Percentiles rank a stretch among this genome's conserved stretches.
These are phyloP conservation scores for Ceriagrion tenellum DNA, from an alignment of 2,888 invertebrate species.

Conservation along the genomic window DNA sequence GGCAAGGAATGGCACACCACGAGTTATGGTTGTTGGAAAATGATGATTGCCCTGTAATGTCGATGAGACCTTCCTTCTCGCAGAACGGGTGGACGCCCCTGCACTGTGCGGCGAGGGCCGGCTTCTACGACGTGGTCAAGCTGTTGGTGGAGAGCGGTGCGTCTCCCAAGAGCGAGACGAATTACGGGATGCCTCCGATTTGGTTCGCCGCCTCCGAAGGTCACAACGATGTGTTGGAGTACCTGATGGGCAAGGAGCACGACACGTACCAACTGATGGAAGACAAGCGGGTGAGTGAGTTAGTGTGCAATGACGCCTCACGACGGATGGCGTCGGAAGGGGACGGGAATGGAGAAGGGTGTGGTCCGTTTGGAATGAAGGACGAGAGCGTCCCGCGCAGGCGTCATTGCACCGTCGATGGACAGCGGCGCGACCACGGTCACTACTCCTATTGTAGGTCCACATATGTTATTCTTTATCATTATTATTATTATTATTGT, in stretches of 20 bases:
- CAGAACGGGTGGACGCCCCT: conserved; percentile 96
- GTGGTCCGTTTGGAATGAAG: neutral
- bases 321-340: too few relatives aligned
- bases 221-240: conserved; percentile 97
- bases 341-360: neutral
- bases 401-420: neutral
- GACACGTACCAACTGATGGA: conserved; percentile 98
- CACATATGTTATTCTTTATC: too few relatives aligned
- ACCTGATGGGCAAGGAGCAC: conserved; percentile 97
- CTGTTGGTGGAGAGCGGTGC: conserved; percentile 97
- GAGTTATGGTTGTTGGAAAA: too few relatives aligned
- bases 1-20: too few relatives aligned
- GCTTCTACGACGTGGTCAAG: conserved; percentile 96
- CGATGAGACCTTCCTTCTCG: neutral
- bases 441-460: too few relatives aligned
- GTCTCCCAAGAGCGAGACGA: conserved; percentile 96
- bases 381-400: conserved; percentile 1
- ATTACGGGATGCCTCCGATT: conserved; percentile 97
- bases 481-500: too few relatives aligned
- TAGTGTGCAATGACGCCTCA: too few relatives aligned
- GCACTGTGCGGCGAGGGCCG: conserved; percentile 96
- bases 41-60: too few relatives aligned
- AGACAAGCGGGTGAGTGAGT: conserved; percentile 87
- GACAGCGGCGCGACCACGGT: too few relatives aligned
- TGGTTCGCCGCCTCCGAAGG: conserved; percentile 99